A percentile compares a stretch with the other conserved stretches of the same genome.
Evolutionary conservation across 2,113 vertebrate genomes (phyloP).

Genomic region (Benitochromis conjunctus): DNA sequence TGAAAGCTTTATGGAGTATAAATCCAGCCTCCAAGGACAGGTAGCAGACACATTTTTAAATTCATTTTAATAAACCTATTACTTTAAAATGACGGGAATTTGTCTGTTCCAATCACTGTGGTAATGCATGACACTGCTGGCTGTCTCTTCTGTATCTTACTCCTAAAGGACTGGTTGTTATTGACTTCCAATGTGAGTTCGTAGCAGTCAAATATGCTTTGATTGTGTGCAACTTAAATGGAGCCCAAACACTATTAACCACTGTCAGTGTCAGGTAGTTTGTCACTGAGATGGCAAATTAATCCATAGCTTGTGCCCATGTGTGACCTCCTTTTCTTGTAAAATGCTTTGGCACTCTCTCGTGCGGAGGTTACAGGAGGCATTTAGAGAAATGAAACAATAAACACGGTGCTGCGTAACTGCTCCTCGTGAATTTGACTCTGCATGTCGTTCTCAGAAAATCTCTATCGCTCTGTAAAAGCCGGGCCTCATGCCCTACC

Average conservation of each 20-base stretch:
- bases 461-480: neutral
- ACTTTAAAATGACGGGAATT: constrained; percentile 5
- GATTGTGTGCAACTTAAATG: constrained; percentile 21
- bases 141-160: neutral
- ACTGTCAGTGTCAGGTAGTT: constrained; percentile 40
- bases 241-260: constrained; percentile 12
- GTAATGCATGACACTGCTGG: neutral
- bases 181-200: neutral
- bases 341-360: neutral
- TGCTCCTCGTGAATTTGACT: neutral
- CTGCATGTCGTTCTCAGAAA: constrained; percentile 7
- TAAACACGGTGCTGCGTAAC: constrained; percentile 14
- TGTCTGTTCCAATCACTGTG: neutral
- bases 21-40: constrained; percentile 19
- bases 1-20: constrained; percentile 21
- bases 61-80: constrained; percentile 5
- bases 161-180: neutral
- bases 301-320: neutral
- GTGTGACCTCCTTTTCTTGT: neutral
- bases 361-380: neutral
- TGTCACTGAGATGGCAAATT: constrained; percentile 19
- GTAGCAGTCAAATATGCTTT: neutral
- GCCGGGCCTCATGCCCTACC: neutral
- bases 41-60: neutral
- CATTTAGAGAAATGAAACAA: constrained; percentile 11